These are phyloP conservation scores for Paramuricea clavata DNA, from an alignment of 92 coral and sea anemone species.

Conservation along the genomic window DNA sequence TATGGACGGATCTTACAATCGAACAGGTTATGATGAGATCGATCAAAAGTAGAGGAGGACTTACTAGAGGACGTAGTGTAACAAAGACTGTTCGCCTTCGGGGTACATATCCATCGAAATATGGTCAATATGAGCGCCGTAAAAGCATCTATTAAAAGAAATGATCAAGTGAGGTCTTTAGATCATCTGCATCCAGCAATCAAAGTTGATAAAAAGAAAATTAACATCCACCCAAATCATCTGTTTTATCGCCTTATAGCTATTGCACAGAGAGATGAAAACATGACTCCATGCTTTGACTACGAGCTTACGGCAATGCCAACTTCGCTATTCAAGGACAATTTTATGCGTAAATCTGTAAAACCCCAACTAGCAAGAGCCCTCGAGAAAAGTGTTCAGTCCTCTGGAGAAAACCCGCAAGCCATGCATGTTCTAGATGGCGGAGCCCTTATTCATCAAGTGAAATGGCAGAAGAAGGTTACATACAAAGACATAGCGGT, in stretches of 20 bases:
- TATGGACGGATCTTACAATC: slow-evolving; percentile 60
- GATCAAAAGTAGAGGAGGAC: slow-evolving; percentile 60
- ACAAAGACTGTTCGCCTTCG: slow-evolving; percentile 34
- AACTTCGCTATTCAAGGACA: too few species aligned
- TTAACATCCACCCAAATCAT: slow-evolving; percentile 40
- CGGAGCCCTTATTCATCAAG: too few species aligned
- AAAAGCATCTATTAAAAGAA: slow-evolving; percentile 36
- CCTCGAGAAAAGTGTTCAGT: too few species aligned
- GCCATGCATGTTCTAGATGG: too few species aligned
- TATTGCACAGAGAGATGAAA: slow-evolving; percentile 16
- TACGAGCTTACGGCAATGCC: too few species aligned
- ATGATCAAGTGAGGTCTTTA: slow-evolving; percentile 27
- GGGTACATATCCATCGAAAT: slow-evolving; percentile 18
- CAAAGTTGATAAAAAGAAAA: slow-evolving; percentile 23
- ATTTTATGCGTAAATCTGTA: too few species aligned
- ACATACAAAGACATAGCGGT: too few species aligned
- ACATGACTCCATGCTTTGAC: too few species aligned
- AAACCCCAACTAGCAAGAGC: too few species aligned
- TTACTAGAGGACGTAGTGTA: slow-evolving; percentile 59
- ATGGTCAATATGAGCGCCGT: slow-evolving; percentile 9
- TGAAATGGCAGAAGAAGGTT: too few species aligned
- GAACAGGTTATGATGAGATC: slow-evolving; percentile 63
- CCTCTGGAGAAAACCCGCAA: too few species aligned
- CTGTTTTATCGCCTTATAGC: slow-evolving; percentile 40
- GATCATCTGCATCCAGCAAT: slow-evolving; percentile 37